Evolutionary conservation across 2,888 invertebrate genomes (phyloP), one percentile per base, ranked within the genome.

Genomic region (Leptodirus hochenwartii): DNA sequence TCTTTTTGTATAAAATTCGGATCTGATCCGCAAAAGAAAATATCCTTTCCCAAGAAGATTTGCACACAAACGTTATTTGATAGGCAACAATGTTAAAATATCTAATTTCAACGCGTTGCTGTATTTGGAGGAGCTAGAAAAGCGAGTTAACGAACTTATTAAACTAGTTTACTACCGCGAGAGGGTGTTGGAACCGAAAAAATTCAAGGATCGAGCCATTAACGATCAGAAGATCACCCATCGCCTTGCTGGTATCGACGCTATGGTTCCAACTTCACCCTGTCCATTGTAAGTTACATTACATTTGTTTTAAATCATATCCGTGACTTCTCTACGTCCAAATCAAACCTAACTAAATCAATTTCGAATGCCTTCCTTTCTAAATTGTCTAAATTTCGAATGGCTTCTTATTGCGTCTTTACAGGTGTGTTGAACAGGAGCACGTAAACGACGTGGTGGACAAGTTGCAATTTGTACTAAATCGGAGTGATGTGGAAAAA

Each of bases 121-220:
- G 9, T 84, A 80, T 49, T 64, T 88, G 43, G 78, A 79, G 39
- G 71, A 84, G 23, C 66, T 90, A 38, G 85, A 87, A 47, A 71
- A 75, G 47, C 69, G 72, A 32, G 69, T 76, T 10, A 62, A 64
- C 17, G 73, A 77, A 41, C 62, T 75, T 37, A 61, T 79, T 27
- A 61, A 61, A 39, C 55, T 64, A 29, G 64, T 58, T n/a, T 54
- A 58, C 37, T 58, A 43, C 29, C 46, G 43, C 30, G 51, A 54
- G 34, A 48, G 43, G 32, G 37, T 43, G 15, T 42, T 34, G 17
- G 25, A 11, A 15, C 14, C 15, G 6, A 8, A 27, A 17, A 15
- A 16, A 22, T 25, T 9, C 16, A 2, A 16, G n/a, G n/a, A 6
- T 20, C 6, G 20, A 16, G 43, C 46, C 8, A 45, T 43, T 29